These are phyloP conservation scores for Diplodus puntazzo DNA, from an alignment of 2,797 vertebrate species.

Conservation along the genomic window DNA sequence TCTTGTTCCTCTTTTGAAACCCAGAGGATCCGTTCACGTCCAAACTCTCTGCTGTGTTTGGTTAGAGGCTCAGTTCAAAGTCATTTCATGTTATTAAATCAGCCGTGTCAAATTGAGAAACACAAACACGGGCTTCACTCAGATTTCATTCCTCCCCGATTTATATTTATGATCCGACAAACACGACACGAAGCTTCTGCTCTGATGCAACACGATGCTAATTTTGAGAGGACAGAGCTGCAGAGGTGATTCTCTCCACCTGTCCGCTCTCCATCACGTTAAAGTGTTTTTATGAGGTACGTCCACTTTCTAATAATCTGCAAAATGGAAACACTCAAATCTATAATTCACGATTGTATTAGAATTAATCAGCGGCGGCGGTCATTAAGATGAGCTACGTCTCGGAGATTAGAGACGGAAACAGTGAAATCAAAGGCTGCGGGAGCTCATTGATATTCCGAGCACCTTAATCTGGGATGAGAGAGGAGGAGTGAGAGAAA, in stretches of 20 bases:
- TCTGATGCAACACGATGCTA: constrained; percentile 27
- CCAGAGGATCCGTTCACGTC: no score
- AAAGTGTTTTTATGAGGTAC: not conserved
- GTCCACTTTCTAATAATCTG: constrained; percentile 31
- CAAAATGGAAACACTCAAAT: constrained; percentile 36
- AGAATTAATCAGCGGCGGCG: constrained; percentile 46
- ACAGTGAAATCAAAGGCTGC: constrained; percentile 57
- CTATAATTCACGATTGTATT: constrained; percentile 51
- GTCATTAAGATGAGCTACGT: constrained; percentile 28
- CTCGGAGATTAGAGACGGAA: constrained; percentile 36
- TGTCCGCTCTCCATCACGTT: constrained; percentile 18
- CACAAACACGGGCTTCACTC: not conserved
- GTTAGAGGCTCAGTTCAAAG: not conserved
- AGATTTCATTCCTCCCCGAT: not conserved
- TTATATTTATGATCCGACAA: constrained; percentile 15
- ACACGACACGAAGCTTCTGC: not conserved
- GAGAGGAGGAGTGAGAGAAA: constrained; percentile 6
- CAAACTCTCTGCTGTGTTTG: not conserved
- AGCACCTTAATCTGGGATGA: constrained; percentile 35
- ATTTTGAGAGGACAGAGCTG: not conserved
- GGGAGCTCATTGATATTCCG: constrained; percentile 54
- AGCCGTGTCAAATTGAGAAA: not conserved
- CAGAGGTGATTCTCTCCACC: constrained; percentile 10
- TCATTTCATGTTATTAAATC: not conserved
- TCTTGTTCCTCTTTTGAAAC: no score